Percentiles rank a stretch among this genome's conserved stretches.
These are phyloP conservation scores for Drosophila anceps DNA, from an alignment of 2,888 invertebrate species.

Conservation along the genomic window DNA sequence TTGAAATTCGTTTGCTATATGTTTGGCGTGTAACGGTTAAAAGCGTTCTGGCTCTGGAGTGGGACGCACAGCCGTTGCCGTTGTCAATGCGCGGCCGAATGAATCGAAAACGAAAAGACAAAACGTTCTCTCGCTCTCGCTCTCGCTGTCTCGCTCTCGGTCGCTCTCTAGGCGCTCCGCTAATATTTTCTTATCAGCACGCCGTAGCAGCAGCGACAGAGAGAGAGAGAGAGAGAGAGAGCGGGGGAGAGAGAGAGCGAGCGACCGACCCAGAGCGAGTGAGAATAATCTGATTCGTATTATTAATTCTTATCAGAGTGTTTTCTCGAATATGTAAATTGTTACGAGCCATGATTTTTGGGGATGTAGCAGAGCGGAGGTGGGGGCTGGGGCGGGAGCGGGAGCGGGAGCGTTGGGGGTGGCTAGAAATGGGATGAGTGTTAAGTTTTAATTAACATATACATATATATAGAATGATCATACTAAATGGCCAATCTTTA, in stretches of 20 bases:
- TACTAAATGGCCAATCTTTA: neutral
- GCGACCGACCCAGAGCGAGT: conserved; percentile 2
- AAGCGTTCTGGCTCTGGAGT: conserved; percentile 23
- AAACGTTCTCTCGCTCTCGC: conserved; percentile 7
- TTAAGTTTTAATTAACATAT: conserved; percentile 63
- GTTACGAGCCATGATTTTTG: conserved; percentile 26
- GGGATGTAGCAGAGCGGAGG: neutral
- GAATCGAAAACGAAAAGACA: conserved; percentile 25
- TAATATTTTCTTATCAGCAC: conserved; percentile 50
- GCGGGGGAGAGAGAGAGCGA: conserved; percentile 7
- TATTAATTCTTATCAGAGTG: conserved; percentile 62
- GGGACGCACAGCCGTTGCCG: conserved; percentile 53
- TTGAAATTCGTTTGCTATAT: neutral
- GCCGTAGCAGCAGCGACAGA: neutral
- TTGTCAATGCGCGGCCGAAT: conserved; percentile 52
- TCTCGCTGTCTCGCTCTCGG: conserved; percentile 5
- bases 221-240: neutral
- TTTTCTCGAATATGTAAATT: conserved; percentile 53
- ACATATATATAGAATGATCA: conserved; percentile 9
- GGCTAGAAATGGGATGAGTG: conserved; percentile 45
- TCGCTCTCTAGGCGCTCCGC: neutral
- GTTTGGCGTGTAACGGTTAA: conserved; percentile 21
- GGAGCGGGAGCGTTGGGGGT: neutral
- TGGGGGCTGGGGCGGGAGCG: neutral
- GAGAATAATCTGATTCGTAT: conserved; percentile 51